Base-by-base conservation (phyloP, 2,888 invertebrate genomes). In the Colostygia pectinataria region DNA sequence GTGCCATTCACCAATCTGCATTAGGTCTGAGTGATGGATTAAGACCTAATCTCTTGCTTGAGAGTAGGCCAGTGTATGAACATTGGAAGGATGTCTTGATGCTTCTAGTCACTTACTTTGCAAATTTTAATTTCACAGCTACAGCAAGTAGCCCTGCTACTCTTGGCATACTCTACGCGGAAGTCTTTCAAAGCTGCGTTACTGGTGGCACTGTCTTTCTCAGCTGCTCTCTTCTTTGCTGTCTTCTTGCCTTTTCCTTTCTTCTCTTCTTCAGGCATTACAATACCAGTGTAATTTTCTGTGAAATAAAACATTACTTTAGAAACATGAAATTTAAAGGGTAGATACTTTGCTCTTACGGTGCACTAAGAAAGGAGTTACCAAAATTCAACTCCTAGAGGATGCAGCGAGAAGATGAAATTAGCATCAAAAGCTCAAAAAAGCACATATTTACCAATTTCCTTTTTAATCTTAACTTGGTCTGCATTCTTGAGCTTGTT, bases 81-180 rank as follows among this genome's bases (percentile, higher is more conserved):
- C n/a, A n/a, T n/a, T n/a, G n/a, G n/a, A n/a, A n/a, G n/a, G n/a
- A n/a, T n/a, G n/a, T n/a, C n/a, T n/a, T n/a, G n/a, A n/a, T n/a
- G n/a, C n/a, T 20, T 20, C 20, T 20, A 20, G 1, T 20, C 18
- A 29, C 36, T 74, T 77, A 95, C 93, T 91, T 97, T 96, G 47
- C 92, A 87, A 66, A 99, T 98, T 70, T 95, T 96, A 49, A 94
- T 93, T 57, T 96, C 95, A 82, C 98, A 99, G 0, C 94, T 96
- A 49, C 93, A 89, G 71, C 98, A 99, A 8, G 89, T 89, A 18
- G 98, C 94, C 39, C 96, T 90, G 56, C 93, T 94, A 1, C 96
- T 96, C 74, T 97, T 97, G 0, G 98, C 93, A 83, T 98, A 97
- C 73, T 98, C 97, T 8, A 96, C 91, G 3, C 78, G 80, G 73